Base-by-base conservation (phyloP, 2,113 vertebrate species). In the Apeltes quadracus region DNA sequence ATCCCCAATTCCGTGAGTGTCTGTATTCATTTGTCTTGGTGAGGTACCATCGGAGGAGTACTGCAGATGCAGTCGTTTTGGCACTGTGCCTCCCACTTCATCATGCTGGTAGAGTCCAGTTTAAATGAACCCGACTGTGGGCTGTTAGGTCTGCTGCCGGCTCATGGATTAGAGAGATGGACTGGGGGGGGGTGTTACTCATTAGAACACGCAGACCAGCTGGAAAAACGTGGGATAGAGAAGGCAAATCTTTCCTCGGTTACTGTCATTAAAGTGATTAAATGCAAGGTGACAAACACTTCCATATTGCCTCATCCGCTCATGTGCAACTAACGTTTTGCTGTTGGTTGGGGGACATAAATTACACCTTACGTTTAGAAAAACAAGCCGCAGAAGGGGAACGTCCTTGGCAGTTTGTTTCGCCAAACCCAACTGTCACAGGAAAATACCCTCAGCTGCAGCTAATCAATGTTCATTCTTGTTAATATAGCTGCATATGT, bases 1-100 rank as follows among this genome's bases (percentile, higher is more conserved):
- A 39, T 64, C 82, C 66, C 63, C 71, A 73, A 36, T 81, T 68
- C 61, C 69, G 48, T 68, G 34, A 27, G 46, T 72, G 64, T 74
- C 75, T 69, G 32, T 81, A 22, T 73, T 81, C 51, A 80, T 81
- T 83, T 73, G 50, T 76, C 61, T 81, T 64, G 48, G 43, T 69
- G 54, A 70, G 81, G 82, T 53, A 66, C 53, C 46, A 27, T 65
- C 32, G 75, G n/a, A 46, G 61, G 58, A 29, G 46, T 53, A 75
- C 59, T 64, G 57, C 61, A 78, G 61, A 81, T 65, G 77, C 43
- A 39, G 55, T 76, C 67, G 56, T 70, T 83, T 46, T 82, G 72
- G 69, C 78, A 55, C 73, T 72, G 56, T 61, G 77, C 44, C 51
- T 55, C 36, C 56, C 61, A 69, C 72, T 76, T 69, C 53, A 79